Evolutionary conservation across 2,113 vertebrate genomes (phyloP), one percentile per base, ranked within the genome.

Genomic region (Drymodes brunneopygia): DNA sequence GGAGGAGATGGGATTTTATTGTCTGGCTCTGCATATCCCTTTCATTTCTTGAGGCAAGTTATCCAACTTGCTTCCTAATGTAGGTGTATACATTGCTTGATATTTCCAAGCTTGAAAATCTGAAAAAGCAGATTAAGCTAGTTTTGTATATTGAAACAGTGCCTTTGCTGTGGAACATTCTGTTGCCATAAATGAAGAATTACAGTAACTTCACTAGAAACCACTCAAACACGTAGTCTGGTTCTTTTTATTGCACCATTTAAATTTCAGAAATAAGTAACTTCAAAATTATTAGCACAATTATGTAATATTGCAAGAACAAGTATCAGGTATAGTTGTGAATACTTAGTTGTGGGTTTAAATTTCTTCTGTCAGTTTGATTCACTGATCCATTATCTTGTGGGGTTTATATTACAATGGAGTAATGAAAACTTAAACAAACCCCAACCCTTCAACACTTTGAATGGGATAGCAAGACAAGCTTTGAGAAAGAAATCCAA

Each of bases 161-260:
- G 25, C 11, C 31, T 95, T 74, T 73, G 29, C 33, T 58, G 3
- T n/a, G 35, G 23, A 33, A 50, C 56, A 33, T 47, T 44, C 10
- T 70, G 15, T 66, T 92, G 25, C 29, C 10, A 0, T 62, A 45
- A 57, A 16, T 21, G 18, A 90, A 62, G 5, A 75, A 2, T 24
- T 62, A 23, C 18, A 60, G 16, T 65, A 57, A 36, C 50, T 88
- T 77, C 22, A 28, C 15, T 31, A 36, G 20, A 67, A 88, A 36
- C 11, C 14, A 11, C 19, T 47, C 38, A 62, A 19, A 57, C 0
- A 1, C 4, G 2, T 4, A n/a, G 8, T 42, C 53, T 71, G 31
- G 4, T 64, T 73, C 40, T 84, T 21, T 75, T 72, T 72, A 33
- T 77, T 71, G 24, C 9, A 62, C 15, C 9, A 35, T 61, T 62